Evolutionary conservation across 2,888 invertebrate genomes (phyloP).

Genomic region (Melanotus villosus): DNA sequence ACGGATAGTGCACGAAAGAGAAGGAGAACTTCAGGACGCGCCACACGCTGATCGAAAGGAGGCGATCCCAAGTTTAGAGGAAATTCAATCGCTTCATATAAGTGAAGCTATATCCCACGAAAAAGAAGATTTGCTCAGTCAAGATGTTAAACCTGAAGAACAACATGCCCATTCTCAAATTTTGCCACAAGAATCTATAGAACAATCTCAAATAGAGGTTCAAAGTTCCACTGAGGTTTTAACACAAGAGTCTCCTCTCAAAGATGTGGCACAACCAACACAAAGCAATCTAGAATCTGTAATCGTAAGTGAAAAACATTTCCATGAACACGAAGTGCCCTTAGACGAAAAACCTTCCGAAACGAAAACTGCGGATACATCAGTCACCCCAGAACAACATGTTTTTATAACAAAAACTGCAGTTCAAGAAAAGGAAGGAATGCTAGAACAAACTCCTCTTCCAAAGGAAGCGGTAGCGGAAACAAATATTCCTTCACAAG

Average conservation of each 20-base stretch:
- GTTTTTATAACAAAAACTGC: slow-evolving; percentile 65
- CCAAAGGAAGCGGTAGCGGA: slow-evolving; percentile 58
- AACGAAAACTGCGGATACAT: slow-evolving; percentile 66
- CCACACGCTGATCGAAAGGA: slow-evolving; percentile 60
- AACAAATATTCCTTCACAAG: slow-evolving; percentile 58
- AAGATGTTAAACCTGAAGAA: slow-evolving; percentile 63
- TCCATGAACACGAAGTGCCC: slow-evolving; percentile 68
- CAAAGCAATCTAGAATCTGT: slow-evolving; percentile 66
- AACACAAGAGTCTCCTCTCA: slow-evolving; percentile 64
- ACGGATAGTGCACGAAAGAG: slow-evolving; percentile 68
- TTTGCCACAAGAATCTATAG: slow-evolving; percentile 52
- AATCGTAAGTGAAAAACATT: slow-evolving; percentile 68
- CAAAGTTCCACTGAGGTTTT: slow-evolving; percentile 59
- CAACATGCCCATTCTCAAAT: slow-evolving; percentile 67
- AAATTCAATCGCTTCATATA: slow-evolving; percentile 65
- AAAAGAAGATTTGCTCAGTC: slow-evolving; percentile 62
- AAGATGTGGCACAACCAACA: slow-evolving; percentile 66
- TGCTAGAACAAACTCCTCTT: slow-evolving; percentile 55
- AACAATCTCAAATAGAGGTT: slow-evolving; percentile 53
- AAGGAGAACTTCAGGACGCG: slow-evolving; percentile 63
- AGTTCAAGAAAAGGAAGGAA: slow-evolving; percentile 63
- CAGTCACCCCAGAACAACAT: slow-evolving; percentile 66
- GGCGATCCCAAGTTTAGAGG: slow-evolving; percentile 66
- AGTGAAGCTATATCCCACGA: slow-evolving; percentile 57
- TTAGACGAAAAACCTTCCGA: slow-evolving; percentile 59